Evolutionary conservation across 2,888 invertebrate genomes (phyloP), one percentile per base, ranked within the genome.

Genomic region (Parascotia fuliginaria): DNA sequence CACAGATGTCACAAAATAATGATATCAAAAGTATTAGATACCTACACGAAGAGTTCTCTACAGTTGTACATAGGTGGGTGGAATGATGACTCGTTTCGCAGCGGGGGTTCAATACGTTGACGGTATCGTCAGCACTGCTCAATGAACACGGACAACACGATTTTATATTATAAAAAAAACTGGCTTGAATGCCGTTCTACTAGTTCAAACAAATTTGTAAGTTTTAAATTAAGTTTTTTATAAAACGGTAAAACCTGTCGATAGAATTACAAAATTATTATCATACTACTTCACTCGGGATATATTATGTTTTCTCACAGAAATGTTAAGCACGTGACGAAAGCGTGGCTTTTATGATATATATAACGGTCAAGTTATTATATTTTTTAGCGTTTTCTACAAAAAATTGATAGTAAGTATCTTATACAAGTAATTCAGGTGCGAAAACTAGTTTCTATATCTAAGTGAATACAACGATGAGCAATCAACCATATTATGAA

Each of bases 11-110:
- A 24, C 7, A 24, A 24, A 24, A 24, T 19, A 19, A 3, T 19
- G 19, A 19, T 24, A 24, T n/a, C n/a, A n/a, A n/a, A n/a, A n/a
- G n/a, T n/a, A n/a, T n/a, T n/a, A n/a, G n/a, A n/a, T 24, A 24
- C 24, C 7, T 24, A 39, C 16, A 48, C 19, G 39, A 42, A 43
- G 34, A 32, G 1, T 9, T 31, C 11, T 42, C 40, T 41, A 13
- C 14, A 14, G 34, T 46, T 5, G n/a, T n/a, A n/a, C n/a, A n/a
- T n/a, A n/a, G 9, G 46, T 47, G 34, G 38, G 50, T 11, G n/a
- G 32, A 15, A 24, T 14, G 24, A 27, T 46, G 34, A 44, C 40
- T 41, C 29, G 34, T 40, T 3, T 15, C 62, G 13, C 56, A 12
- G 12, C 31, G 15, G 56, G 65, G 24, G 31, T 36, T 37, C 36